phyloP scores from a whole-genome alignment of 2,113 vertebrate species.

The Morone saxatilis region DNA sequence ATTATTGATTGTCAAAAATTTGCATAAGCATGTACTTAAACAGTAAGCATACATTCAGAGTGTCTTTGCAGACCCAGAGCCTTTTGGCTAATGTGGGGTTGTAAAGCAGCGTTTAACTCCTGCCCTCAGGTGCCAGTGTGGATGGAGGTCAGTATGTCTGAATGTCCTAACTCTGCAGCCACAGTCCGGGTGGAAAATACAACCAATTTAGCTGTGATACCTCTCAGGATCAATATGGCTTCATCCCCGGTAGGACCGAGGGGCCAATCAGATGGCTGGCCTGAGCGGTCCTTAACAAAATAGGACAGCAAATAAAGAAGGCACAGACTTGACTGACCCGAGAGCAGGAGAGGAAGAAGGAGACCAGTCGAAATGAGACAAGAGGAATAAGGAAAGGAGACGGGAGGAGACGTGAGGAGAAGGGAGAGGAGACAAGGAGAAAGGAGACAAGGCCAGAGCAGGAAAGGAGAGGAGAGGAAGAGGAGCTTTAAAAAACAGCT shows the following conservation, averaged over 20 bases:
- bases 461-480: not conserved
- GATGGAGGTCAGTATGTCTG: slow-evolving; percentile 63
- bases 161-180: slow-evolving; percentile 68
- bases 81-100: slow-evolving; percentile 52
- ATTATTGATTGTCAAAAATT: slow-evolving; percentile 73
- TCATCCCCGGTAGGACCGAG: slow-evolving; percentile 63
- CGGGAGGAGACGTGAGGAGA: not conserved
- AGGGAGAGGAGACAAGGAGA: not conserved
- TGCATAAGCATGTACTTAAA: slow-evolving; percentile 53
- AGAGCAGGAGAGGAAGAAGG: slow-evolving; percentile 16
- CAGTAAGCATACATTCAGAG: slow-evolving; percentile 74
- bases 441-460: not conserved
- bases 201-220: slow-evolving; percentile 77
- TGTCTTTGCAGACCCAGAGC: slow-evolving; percentile 65
- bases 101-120: slow-evolving; percentile 65
- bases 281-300: slow-evolving; percentile 71
- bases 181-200: slow-evolving; percentile 64
- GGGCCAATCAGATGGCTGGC: slow-evolving; percentile 60
- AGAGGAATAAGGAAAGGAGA: not conserved
- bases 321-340: slow-evolving; percentile 47
- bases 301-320: slow-evolving; percentile 69
- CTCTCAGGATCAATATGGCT: slow-evolving; percentile 78
- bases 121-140: slow-evolving; percentile 54
- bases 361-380: not conserved
- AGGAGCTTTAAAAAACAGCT: slow-evolving; percentile 6